Evolutionary conservation across 2,888 invertebrate genomes (phyloP), one percentile per base, ranked within the genome.

Genomic region (Shargacucullia verbasci): DNA sequence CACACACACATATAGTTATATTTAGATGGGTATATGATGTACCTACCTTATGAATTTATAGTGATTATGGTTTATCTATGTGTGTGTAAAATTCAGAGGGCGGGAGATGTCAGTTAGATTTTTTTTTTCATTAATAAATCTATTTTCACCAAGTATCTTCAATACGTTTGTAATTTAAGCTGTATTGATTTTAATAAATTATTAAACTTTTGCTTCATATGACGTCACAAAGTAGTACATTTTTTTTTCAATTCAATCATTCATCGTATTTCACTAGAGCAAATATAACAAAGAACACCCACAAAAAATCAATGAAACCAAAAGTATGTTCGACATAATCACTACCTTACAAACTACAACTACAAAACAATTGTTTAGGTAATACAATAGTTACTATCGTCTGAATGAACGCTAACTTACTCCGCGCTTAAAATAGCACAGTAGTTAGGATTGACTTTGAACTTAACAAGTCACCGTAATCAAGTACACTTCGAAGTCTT

Each of bases 391-490:
- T 72, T 69, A 70, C 65, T 79, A 61, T 75, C 49, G 61, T 52
- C 64, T 65, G 57, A 80, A 77, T 78, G 73, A 76, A 78, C 69
- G 53, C 62, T 61, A 76, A 82, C 64, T 80, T 76, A 70, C 61
- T 67, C 58, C 44, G 47, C 15, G 50, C 76, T 74, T 71, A 74
- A 83, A 82, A 83, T 82, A 83, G 79, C 78, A 73, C 56, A 40
- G 41, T 56, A 79, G 71, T 73, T 79, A 66, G 39, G 41, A 76
- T 70, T 83, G 82, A 84, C 84, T 83, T 84, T 83, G 82, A 84
- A 83, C 82, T 82, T 73, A 53, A 70, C 54, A 75, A 80, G 79
- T 80, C 80, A 77, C 68, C 48, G 68, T 64, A 69, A 68, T 68
- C 70, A 73, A 55, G 73, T 4, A 29, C 8, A 63, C 72, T 75